A percentile compares a stretch with the other conserved stretches of the same genome.
Evolutionary conservation across 1,140 invertebrate genomes (phyloP).

Genomic region (Campoletis sonorensis): DNA sequence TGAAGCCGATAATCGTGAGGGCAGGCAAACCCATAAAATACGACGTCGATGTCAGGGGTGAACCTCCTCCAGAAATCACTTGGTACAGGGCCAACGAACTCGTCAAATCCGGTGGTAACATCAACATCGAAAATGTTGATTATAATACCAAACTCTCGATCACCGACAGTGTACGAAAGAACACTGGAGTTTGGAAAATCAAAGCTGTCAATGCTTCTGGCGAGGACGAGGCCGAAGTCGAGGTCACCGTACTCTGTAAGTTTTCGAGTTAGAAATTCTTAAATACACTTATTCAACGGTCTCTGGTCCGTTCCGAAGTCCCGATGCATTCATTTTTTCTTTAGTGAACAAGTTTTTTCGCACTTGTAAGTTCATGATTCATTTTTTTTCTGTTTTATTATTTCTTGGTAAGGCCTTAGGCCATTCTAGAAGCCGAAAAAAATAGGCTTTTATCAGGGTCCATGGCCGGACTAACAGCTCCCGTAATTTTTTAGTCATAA

Average conservation of each 20-base stretch:
- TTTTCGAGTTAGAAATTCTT: constrained; percentile 32
- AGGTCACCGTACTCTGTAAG: constrained; percentile 92
- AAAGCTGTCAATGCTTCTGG: constrained; percentile 95
- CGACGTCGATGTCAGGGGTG: constrained; percentile 95
- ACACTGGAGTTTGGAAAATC: constrained; percentile 94
- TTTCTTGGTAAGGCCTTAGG: too few relatives aligned
- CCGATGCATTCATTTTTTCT: too few relatives aligned
- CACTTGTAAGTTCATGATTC: too few relatives aligned
- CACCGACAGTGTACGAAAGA: constrained; percentile 87
- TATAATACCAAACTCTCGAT: constrained; percentile 96
- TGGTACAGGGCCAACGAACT: constrained; percentile 85
- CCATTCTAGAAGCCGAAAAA: too few relatives aligned
- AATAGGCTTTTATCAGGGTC: too few relatives aligned
- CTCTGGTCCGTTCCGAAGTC: too few relatives aligned
- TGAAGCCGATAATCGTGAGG: constrained; percentile 92
- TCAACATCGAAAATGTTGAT: constrained; percentile 92
- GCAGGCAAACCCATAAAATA: constrained; percentile 95
- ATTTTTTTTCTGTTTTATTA: too few relatives aligned
- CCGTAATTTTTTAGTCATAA: too few relatives aligned
- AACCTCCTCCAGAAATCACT: constrained; percentile 93
- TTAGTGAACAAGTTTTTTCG: too few relatives aligned
- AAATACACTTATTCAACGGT: too few relatives aligned
- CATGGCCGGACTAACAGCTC: too few relatives aligned
- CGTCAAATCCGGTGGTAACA: constrained; percentile 81
- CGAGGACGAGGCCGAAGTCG: constrained; percentile 94